These are phyloP conservation scores for Bovichtus diacanthus DNA, from an alignment of 2,797 vertebrate species.

Conservation along the genomic window DNA sequence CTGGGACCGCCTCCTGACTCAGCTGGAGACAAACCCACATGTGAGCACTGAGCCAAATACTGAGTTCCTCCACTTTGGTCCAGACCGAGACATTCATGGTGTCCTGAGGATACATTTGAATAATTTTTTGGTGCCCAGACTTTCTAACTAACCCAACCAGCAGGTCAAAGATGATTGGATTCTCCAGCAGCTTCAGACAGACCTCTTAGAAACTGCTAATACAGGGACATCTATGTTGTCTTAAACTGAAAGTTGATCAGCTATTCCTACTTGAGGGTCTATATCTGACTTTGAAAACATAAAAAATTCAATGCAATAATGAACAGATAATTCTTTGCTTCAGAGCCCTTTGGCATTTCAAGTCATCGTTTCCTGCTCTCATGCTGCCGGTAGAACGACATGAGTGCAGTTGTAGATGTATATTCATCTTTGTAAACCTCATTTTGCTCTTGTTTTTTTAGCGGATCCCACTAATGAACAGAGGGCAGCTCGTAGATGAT, in stretches of 20 bases:
- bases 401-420: background rate
- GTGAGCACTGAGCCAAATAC: conserved; percentile 67
- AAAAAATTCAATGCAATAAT: background rate
- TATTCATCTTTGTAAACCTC: background rate
- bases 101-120: background rate
- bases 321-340: background rate
- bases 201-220: background rate
- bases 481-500: conserved; percentile 85
- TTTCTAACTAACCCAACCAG: background rate
- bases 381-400: background rate
- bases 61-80: conserved; percentile 1
- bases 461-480: conserved; percentile 81
- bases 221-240: background rate
- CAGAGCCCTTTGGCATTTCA: too few relatives aligned
- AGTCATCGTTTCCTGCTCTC: background rate
- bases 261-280: background rate
- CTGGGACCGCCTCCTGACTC: conserved; percentile 79
- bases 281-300: background rate
- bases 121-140: background rate
- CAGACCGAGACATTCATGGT: background rate
- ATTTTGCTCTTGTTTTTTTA: conserved; percentile 46
- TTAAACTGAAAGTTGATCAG: background rate
- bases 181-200: background rate
- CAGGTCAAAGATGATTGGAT: background rate
- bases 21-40: conserved; percentile 66